phyloP scores from a whole-genome alignment of 2,888 invertebrate genomes.

The Plebejus melissa region DNA sequence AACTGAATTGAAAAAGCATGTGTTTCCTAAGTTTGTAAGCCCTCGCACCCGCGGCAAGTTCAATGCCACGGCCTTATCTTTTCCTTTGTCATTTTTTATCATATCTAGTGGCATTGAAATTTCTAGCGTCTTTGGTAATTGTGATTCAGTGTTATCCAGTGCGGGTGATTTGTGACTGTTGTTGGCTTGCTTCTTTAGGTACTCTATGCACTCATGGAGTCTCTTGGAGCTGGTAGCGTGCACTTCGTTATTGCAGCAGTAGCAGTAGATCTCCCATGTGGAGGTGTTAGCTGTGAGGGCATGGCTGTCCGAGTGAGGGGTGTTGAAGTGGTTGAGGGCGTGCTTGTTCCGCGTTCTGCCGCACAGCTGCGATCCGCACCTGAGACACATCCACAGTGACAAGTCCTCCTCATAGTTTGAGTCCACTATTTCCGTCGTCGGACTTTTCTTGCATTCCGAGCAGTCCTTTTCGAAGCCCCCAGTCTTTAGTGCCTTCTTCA shows the following conservation, averaged over 20 bases:
- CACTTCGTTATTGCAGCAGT: constrained; percentile 86
- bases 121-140: constrained; percentile 39
- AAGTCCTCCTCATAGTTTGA: constrained; percentile 73
- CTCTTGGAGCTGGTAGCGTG: constrained; percentile 80
- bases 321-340: constrained; percentile 85
- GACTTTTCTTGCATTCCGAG: constrained; percentile 76
- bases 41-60: constrained; percentile 84
- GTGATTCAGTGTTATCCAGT: constrained; percentile 47
- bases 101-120: constrained; percentile 49
- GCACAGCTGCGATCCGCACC: constrained; percentile 89
- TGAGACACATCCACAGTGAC: constrained; percentile 87
- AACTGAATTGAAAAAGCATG: constrained; percentile 98
- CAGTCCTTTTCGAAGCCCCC: constrained; percentile 79
- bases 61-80: constrained; percentile 56
- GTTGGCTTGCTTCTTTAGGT: constrained; percentile 80
- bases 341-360: constrained; percentile 84
- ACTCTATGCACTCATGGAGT: constrained; percentile 86
- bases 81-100: constrained; percentile 57
- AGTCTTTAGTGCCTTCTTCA: constrained; percentile 79
- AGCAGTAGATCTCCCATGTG: constrained; percentile 88
- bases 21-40: constrained; percentile 94
- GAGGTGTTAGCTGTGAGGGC: constrained; percentile 85
- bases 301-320: constrained; percentile 87
- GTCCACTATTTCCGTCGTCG: constrained; percentile 61
- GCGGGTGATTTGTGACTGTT: constrained; percentile 57